Evolutionary conservation across 2,888 invertebrate species (phyloP).

Genomic region (Steinernema scapterisci): DNA sequence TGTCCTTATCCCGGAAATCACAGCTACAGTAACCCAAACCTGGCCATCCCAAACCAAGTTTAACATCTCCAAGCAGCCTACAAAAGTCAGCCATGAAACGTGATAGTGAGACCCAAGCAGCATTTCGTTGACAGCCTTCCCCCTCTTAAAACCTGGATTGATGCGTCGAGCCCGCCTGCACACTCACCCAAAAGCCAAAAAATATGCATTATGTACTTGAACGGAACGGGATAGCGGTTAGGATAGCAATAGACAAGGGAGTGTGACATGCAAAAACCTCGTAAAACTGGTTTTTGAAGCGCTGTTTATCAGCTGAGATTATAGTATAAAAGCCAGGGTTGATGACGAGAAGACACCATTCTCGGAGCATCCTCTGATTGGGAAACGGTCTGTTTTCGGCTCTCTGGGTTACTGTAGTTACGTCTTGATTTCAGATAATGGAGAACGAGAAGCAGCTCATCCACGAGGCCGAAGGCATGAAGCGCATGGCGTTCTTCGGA

Average conservation of each 20-base stretch:
- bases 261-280: neutral
- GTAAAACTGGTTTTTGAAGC: neutral
- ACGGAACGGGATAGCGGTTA: neutral
- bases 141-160: no score
- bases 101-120: no score
- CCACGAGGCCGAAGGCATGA: conserved; percentile 35
- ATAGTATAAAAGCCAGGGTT: neutral
- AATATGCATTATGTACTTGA: no score
- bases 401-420: neutral
- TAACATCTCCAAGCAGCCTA: no score
- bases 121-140: no score
- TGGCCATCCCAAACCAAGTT: no score
- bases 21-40: no score
- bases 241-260: neutral
- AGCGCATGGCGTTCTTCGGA: conserved; percentile 43
- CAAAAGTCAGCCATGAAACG: no score
- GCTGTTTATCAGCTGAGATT: neutral
- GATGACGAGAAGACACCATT: neutral
- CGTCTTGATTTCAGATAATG: neutral
- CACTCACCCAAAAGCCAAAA: no score
- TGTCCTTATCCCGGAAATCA: no score
- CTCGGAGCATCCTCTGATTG: neutral
- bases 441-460: neutral
- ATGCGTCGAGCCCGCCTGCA: no score
- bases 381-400: neutral